These are phyloP conservation scores for Loxodonta africana DNA, from an alignment of 2,113 vertebrate genomes.

Conservation along the genomic window DNA sequence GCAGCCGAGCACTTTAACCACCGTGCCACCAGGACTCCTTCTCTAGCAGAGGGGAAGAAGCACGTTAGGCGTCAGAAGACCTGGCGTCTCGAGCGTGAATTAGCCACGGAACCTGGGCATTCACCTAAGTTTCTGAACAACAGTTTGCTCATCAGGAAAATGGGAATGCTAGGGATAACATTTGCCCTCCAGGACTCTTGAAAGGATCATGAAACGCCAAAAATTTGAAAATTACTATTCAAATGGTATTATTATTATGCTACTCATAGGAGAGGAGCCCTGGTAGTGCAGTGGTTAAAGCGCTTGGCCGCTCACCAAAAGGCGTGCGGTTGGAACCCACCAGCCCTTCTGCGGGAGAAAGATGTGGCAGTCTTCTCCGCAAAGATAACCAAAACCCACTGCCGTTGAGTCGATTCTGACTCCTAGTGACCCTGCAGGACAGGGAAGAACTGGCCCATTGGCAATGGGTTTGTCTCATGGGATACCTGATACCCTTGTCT, in stretches of 20 bases:
- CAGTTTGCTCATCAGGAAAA: slow-evolving; percentile 41
- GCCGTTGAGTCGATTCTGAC: too few species aligned
- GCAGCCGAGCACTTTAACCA: background rate
- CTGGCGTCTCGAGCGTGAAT: background rate
- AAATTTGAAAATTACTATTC: slow-evolving; percentile 37
- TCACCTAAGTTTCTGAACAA: background rate
- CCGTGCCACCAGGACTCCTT: background rate
- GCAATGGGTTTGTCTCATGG: background rate
- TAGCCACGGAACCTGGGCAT: background rate
- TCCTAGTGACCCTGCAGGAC: too few species aligned
- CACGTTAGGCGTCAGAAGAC: background rate
- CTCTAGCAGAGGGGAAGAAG: slow-evolving; percentile 4
- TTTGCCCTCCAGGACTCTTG: background rate
- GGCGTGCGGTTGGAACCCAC: background rate
- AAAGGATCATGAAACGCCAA: slow-evolving; percentile 20
- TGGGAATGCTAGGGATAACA: background rate
- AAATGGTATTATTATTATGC: slow-evolving; percentile 29
- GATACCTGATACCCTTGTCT: background rate
- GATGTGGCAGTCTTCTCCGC: background rate
- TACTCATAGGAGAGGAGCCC: background rate
- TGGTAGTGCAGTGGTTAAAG: background rate
- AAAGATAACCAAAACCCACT: background rate
- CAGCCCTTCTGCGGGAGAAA: background rate
- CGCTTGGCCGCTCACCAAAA: background rate
- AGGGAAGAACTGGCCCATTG: too few species aligned